Evolutionary conservation across 2,888 invertebrate genomes (phyloP), one percentile per base, ranked within the genome.

Genomic region (Imbricaverruca yamaguchii): DNA sequence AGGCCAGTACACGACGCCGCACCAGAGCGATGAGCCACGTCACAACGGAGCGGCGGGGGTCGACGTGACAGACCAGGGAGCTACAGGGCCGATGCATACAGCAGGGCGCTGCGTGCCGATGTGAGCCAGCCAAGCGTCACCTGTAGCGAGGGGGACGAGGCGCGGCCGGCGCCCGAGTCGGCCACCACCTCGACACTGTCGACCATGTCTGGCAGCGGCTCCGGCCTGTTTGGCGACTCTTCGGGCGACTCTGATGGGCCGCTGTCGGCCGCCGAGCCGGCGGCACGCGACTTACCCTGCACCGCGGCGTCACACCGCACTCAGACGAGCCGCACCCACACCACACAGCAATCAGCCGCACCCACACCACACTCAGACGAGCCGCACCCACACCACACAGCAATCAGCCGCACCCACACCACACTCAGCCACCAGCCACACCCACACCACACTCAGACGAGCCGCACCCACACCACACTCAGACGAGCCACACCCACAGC

Each of bases 101-200:
- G n/a, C 39, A 39, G 39, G 39, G 39, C 39, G 39, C 39, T 39
- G 39, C 39, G 39, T 39, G 39, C 39, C 39, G 39, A 39, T 39
- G 39, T 39, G 39, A 39, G 39, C 39, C 39, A 39, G 39, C 39
- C 39, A 39, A 39, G 61, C 61, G 67, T 67, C 67, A 67, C 67
- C 67, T 67, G 67, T 13, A 67, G 25, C 4, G n/a, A 25, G 25
- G 67, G 59, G 12, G 59, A 15, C 59, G 59, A 1, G 15, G 59
- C 59, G 59, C 59, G 59, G 15, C 59, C 59, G 12, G 12, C 10
- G 74, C 74, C 53, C 0, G 69, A 21, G 55, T 59, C 77, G 56
- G 77, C 77, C n/a, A 13, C 53, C 53, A 78, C n/a, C 23, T 78
- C 78, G n/a, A 78, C 57, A 21, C 78, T 78, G 78, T 78, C 78